Evolutionary conservation across 2,888 invertebrate genomes (phyloP).

Genomic region (Ochropleura leucogaster): DNA sequence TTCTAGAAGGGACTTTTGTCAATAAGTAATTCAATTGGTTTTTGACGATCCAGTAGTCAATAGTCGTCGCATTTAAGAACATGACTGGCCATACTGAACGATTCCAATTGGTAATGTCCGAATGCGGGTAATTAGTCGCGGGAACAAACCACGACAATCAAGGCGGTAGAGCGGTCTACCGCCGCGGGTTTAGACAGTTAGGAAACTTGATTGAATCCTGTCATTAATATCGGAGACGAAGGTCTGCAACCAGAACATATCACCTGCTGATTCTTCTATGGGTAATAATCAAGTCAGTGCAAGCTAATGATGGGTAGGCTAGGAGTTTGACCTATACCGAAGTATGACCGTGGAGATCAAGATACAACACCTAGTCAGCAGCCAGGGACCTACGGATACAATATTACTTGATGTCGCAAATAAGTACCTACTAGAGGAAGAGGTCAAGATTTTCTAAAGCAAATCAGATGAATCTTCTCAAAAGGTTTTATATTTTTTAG

Average conservation of each 20-base stretch:
- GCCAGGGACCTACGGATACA: background rate
- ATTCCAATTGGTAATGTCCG: constrained; percentile 27
- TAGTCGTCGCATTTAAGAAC: constrained; percentile 6
- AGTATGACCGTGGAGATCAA: background rate
- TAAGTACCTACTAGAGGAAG: background rate
- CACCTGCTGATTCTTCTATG: background rate
- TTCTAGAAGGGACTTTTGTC: constrained; percentile 5
- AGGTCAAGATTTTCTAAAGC: background rate
- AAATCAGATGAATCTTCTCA: background rate
- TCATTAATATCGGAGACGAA: background rate
- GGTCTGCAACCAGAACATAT: background rate
- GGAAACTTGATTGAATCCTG: background rate
- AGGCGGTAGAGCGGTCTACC: background rate
- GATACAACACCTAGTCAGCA: background rate
- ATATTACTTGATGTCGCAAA: background rate
- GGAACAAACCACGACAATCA: constrained; percentile 9
- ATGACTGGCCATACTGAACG: constrained; percentile 17
- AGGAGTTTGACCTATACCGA: background rate
- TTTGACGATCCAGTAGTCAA: constrained; percentile 13
- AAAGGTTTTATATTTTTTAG: background rate
- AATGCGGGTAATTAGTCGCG: constrained; percentile 49
- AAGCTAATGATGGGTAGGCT: background rate
- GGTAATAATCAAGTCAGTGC: background rate
- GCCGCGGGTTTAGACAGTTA: background rate
- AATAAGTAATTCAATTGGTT: constrained; percentile 32